A percentile compares a stretch with the other conserved stretches of the same genome.
Evolutionary conservation across 2,888 invertebrate species (phyloP).

Genomic region (Spodoptera picta): DNA sequence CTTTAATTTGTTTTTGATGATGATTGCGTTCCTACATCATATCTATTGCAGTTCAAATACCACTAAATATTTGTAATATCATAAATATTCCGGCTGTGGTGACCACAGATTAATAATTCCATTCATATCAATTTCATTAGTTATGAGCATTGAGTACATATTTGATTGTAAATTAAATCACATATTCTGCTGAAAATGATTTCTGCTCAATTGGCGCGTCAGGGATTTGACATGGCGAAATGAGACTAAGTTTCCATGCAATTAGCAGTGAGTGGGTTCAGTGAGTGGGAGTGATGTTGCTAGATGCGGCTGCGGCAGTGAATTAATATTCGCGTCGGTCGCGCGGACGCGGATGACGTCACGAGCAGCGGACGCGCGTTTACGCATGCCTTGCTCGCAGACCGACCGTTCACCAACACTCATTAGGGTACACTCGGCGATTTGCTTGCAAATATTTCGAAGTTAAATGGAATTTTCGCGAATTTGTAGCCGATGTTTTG

Average conservation of each 20-base stretch:
- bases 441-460: constrained; percentile 47
- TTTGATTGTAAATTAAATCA: not conserved
- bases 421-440: constrained; percentile 61
- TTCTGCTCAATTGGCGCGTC: not conserved
- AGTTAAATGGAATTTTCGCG: constrained; percentile 47
- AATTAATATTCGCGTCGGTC: constrained; percentile 80
- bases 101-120: constrained; percentile 35
- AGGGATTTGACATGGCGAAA: constrained; percentile 41
- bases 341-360: constrained; percentile 61
- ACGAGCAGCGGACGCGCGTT: constrained; percentile 68
- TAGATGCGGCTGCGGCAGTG: constrained; percentile 63
- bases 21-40: constrained; percentile 59
- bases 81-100: constrained; percentile 28
- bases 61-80: constrained; percentile 38
- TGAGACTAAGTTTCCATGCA: constrained; percentile 60
- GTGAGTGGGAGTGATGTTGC: constrained; percentile 72
- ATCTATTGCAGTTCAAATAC: constrained; percentile 53
- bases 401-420: constrained; percentile 69
- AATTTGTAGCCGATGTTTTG: constrained; percentile 23
- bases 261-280: constrained; percentile 61
- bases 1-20: constrained; percentile 79
- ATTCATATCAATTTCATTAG: constrained; percentile 44
- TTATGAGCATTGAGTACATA: constrained; percentile 28
- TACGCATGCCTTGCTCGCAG: constrained; percentile 80
- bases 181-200: not conserved